These are phyloP conservation scores for Coenobita brevimanus DNA, from an alignment of 1,140 invertebrate species.

Conservation along the genomic window DNA sequence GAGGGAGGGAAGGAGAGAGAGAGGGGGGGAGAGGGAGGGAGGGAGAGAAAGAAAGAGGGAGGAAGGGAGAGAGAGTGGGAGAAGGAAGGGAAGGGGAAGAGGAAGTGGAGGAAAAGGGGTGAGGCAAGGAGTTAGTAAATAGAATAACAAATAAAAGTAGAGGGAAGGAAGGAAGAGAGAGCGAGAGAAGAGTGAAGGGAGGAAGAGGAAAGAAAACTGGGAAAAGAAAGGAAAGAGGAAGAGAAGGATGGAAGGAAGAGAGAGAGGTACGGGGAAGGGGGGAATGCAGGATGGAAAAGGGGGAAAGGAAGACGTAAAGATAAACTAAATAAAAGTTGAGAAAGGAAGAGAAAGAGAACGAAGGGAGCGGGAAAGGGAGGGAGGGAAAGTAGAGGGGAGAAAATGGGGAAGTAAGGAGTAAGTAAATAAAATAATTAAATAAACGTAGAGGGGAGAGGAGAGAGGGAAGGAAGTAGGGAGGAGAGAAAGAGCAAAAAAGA, in stretches of 20 bases:
- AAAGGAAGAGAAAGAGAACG: neutral
- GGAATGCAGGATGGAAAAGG: neutral
- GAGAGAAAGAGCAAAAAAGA: neutral
- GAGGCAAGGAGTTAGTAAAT: neutral
- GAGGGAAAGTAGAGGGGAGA: too few species aligned
- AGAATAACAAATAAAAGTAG: neutral
- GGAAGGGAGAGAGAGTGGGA: conserved; percentile 5
- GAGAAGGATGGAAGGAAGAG: neutral
- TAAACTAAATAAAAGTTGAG: neutral
- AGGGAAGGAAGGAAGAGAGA: neutral
- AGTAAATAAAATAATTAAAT: neutral
- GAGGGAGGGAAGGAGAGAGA: conserved; percentile 1
- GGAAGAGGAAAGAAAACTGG: neutral
- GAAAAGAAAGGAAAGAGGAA: neutral
- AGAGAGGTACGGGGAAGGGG: conserved; percentile 17
- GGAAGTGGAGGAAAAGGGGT: neutral
- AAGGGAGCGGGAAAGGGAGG: neutral
- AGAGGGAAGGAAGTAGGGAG: too few species aligned
- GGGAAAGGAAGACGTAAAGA: neutral
- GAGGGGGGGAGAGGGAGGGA: conserved; percentile 12
- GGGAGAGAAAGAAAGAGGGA: neutral
- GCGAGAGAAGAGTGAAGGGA: neutral
- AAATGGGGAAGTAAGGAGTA: neutral
- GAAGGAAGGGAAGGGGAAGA: neutral
- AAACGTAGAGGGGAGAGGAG: neutral